Percentiles rank a stretch among this genome's conserved stretches.
Conservation (phyloP, 2,797 vertebrate genomes). For the Graptemys geographica region DNA sequence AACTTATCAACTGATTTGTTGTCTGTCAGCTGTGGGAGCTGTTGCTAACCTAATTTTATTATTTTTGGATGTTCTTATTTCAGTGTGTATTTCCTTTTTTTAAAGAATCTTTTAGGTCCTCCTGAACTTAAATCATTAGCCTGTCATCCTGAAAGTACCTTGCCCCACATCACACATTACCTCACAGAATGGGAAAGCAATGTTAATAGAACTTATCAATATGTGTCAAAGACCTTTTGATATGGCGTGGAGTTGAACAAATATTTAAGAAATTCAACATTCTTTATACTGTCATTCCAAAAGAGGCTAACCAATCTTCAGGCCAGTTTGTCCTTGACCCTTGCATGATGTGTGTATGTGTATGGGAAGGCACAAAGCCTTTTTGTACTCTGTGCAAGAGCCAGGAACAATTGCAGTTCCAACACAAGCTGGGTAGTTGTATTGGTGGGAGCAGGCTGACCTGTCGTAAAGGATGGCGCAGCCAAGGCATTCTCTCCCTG, state of each 20-base stretch:
- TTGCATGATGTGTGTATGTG: background rate
- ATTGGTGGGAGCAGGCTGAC: background rate
- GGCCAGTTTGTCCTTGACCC: background rate
- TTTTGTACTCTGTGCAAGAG: background rate
- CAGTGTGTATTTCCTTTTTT: background rate
- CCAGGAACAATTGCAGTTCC: background rate
- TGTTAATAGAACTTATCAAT: background rate
- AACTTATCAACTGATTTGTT: background rate
- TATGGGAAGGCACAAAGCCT: background rate
- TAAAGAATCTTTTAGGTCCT: background rate
- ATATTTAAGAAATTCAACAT: background rate
- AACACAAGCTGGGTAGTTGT: background rate
- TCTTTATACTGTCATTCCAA: background rate
- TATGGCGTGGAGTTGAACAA: background rate
- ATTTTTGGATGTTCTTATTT: background rate
- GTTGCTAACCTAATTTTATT: background rate
- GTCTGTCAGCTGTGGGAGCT: background rate
- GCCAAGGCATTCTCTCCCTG: background rate
- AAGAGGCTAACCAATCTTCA: background rate
- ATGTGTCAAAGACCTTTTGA: background rate
- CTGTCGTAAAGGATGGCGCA: background rate
- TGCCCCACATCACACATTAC: background rate
- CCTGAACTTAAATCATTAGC: background rate
- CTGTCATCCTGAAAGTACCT: background rate
- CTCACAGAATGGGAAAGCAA: background rate